Conservation (phyloP, 1,140 invertebrate genomes). For the roundworm (Caenorhabditis elegans) region DNA sequence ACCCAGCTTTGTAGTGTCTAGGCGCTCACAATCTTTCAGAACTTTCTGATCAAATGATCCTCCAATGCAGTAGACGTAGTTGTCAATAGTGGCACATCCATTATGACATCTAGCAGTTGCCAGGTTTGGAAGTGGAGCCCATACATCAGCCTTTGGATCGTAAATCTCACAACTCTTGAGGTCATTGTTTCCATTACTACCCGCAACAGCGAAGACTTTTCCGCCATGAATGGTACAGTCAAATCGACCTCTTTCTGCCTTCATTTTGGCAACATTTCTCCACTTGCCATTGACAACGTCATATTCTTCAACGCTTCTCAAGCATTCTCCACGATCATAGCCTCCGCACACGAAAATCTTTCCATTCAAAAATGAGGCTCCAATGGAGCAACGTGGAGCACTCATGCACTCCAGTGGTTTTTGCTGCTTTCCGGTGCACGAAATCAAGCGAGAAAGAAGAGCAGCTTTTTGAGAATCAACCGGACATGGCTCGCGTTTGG, state of each 20-base stretch:
- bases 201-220: slow-evolving; percentile 77
- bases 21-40: slow-evolving; percentile 77
- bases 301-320: slow-evolving; percentile 77
- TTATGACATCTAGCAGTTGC: slow-evolving; percentile 72
- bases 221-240: slow-evolving; percentile 74
- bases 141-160: slow-evolving; percentile 71
- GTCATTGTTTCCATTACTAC: slow-evolving; percentile 77
- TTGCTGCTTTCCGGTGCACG: slow-evolving; percentile 45
- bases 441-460: slow-evolving; percentile 48
- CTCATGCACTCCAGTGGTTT: slow-evolving; percentile 42
- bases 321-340: slow-evolving; percentile 81
- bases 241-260: slow-evolving; percentile 75
- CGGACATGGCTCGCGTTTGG: background rate
- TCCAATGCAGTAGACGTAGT: slow-evolving; percentile 78
- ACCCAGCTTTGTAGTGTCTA: slow-evolving; percentile 71
- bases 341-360: slow-evolving; percentile 79
- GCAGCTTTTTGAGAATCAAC: slow-evolving; percentile 1
- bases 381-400: slow-evolving; percentile 72
- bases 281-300: slow-evolving; percentile 75
- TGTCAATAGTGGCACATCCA: slow-evolving; percentile 74
- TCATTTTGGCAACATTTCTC: slow-evolving; percentile 74
- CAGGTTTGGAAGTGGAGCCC: slow-evolving; percentile 73
- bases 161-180: slow-evolving; percentile 75
- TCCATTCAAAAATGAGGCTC: slow-evolving; percentile 74
- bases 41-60: slow-evolving; percentile 79